Base-by-base conservation (phyloP, 1,140 invertebrate species). In the Cyclina sinensis region DNA sequence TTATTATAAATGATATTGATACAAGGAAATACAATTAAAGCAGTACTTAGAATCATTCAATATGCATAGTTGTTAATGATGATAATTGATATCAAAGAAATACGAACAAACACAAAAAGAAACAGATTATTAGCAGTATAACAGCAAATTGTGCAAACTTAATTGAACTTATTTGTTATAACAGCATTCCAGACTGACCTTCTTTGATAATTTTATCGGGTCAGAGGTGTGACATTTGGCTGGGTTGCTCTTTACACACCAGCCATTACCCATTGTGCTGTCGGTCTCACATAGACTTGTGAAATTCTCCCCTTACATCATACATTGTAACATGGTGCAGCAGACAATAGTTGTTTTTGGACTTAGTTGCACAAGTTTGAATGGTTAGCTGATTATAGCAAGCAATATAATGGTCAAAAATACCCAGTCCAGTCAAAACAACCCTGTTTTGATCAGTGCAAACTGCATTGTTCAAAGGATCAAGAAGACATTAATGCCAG, bases 201-300 rank as follows among this genome's bases (percentile, higher is more conserved):
- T 48, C 39, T 35, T 2, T 24, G 68, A n/a, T 73, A 39, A 37
- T 30, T 70, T 37, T 78, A 14, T 78, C 14, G 46, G 74, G 74
- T 51, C 74, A 78, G 43, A 78, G 74, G 74, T 78, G 74, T 78
- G 46, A 78, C n/a, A 78, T 30, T 35, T 54, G 74, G 46, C 74
- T 54, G 43, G 43, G 46, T 21, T 35, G 2, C 3, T 54, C 43
- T 51, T 51, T 78, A 37, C 1, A 54, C 24, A 21, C 46, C 48
- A 24, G 12, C 48, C 30, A 24, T 51, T 5, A 0, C n/a, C 74
- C 48, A 51, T 78, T 78, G 74, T 78, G 18, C 24, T 35, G 14
- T 21, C 24, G 27, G 30, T 32, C 37, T 78, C 0, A 5, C 74
- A 32, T 54, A 12, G 43, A 51, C 5, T 30, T 78, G 74, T 35